Percentiles rank a stretch among this genome's conserved stretches.
Conservation (phyloP, 2,888 invertebrate genomes). For the Nyleta sp. region DNA sequence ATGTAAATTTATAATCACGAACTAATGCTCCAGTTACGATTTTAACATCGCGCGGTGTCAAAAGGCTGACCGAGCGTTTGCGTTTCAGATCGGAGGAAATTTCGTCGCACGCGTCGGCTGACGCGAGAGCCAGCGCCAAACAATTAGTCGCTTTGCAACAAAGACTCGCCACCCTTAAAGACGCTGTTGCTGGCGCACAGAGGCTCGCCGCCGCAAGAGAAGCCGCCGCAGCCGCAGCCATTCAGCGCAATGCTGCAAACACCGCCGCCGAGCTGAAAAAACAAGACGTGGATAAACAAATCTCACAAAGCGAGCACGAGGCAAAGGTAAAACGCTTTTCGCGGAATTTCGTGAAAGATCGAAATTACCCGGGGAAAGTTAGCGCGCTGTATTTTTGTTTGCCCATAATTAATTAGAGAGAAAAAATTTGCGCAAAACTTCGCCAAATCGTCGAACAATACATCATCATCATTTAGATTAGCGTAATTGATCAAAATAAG, state of each 20-base stretch:
- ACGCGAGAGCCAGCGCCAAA: constrained; percentile 84
- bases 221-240: constrained; percentile 88
- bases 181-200: constrained; percentile 88
- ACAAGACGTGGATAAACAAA: constrained; percentile 81
- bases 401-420: no score
- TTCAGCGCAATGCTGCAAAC: constrained; percentile 87
- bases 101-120: constrained; percentile 75
- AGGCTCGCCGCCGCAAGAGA: constrained; percentile 89
- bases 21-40: no score
- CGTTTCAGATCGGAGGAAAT: constrained; percentile 78
- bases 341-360: not conserved
- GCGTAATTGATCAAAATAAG: not conserved
- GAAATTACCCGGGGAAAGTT: no score
- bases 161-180: constrained; percentile 87
- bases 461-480: not conserved
- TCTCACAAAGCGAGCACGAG: constrained; percentile 78
- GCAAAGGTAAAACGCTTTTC: constrained; percentile 73
- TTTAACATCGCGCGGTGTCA: no score
- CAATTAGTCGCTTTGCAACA: constrained; percentile 86
- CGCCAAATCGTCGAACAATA: no score
- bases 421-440: no score
- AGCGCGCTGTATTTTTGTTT: no score
- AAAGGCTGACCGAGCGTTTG: not conserved
- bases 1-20: no score
- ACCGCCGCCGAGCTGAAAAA: constrained; percentile 88